These are phyloP conservation scores for Bellardia bayeri DNA, from an alignment of 2,888 invertebrate species.

Conservation along the genomic window DNA sequence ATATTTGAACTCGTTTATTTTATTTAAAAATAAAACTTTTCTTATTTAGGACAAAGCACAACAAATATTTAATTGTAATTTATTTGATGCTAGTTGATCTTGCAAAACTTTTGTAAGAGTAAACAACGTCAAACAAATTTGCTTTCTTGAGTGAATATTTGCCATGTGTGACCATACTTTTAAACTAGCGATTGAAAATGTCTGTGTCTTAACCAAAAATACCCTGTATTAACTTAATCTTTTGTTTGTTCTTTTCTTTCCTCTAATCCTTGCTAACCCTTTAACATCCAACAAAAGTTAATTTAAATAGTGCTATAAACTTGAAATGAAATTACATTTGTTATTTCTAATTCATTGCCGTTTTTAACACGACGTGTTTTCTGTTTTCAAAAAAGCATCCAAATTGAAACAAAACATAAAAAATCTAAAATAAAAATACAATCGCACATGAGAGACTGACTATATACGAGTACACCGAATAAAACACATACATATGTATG, in stretches of 20 bases:
- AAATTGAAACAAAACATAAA: slow-evolving; percentile 19
- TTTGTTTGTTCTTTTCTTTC: not conserved
- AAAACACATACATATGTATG: not conserved
- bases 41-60: no score
- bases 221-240: not conserved
- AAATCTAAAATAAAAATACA: slow-evolving; percentile 13
- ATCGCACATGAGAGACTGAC: slow-evolving; percentile 21
- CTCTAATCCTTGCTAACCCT: no score
- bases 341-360: slow-evolving; percentile 70
- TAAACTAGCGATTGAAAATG: no score
- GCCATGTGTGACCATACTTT: no score
- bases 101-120: no score
- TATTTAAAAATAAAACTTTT: no score
- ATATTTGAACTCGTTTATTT: no score
- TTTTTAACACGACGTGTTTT: slow-evolving; percentile 45
- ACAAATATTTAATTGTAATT: no score
- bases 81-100: no score
- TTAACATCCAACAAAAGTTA: slow-evolving; percentile 24
- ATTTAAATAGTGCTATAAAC: slow-evolving; percentile 63
- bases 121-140: no score
- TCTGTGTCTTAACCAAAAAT: no score
- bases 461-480: not conserved
- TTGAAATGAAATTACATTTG: slow-evolving; percentile 66
- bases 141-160: no score
- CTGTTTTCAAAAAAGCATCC: not conserved